Evolutionary conservation across 2,888 invertebrate species (phyloP).

Genomic region (Cactoblastis cactorum): DNA sequence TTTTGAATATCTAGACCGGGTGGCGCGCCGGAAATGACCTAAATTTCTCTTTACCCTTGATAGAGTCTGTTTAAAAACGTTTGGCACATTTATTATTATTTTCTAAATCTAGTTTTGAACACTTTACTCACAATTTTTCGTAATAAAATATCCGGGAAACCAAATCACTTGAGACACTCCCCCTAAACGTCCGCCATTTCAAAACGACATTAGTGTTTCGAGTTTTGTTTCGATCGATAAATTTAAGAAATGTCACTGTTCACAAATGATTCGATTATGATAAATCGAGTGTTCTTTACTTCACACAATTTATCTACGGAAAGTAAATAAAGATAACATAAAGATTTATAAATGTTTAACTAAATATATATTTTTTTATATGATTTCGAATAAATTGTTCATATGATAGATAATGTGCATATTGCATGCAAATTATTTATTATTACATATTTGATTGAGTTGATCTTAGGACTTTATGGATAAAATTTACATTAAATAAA

Average conservation of each 20-base stretch:
- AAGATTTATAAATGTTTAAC: no score
- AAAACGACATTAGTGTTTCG: constrained; percentile 58
- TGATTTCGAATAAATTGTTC: no score
- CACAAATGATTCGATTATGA: background rate
- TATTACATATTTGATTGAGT: no score
- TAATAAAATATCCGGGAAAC: constrained; percentile 55
- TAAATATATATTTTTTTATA: no score
- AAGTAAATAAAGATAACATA: no score
- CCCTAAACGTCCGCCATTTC: constrained; percentile 78
- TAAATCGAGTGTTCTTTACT: background rate
- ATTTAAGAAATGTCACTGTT: constrained; percentile 24
- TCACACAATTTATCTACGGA: background rate
- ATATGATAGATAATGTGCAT: no score
- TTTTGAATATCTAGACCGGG: constrained; percentile 72
- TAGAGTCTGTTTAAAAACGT: background rate
- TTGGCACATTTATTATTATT: constrained; percentile 15
- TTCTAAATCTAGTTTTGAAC: constrained; percentile 21
- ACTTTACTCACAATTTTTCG: constrained; percentile 48
- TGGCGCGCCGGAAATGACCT: constrained; percentile 57
- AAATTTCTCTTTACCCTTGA: constrained; percentile 20
- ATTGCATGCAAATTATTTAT: no score
- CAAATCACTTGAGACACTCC: constrained; percentile 70
- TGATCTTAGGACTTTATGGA: no score
- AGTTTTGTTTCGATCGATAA: constrained; percentile 50
- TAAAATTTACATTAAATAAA: no score